Base-by-base conservation (phyloP, 30 jellyfish, hydroid and myxozoan genomes). In the Cassiopea andromeda region DNA sequence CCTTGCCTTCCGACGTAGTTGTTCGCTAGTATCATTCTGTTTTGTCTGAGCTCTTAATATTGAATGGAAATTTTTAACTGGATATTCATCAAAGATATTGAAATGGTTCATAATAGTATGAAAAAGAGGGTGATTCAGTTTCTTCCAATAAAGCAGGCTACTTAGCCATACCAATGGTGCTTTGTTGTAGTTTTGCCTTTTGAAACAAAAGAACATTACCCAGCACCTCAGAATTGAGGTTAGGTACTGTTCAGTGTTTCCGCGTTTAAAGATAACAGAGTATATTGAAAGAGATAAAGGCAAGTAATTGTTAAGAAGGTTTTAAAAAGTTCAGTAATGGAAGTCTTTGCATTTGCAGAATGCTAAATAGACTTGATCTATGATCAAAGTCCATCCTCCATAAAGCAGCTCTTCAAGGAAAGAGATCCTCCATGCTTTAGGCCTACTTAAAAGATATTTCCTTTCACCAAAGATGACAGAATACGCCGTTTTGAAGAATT, bases 311-410 rank as follows among this genome's bases (percentile, higher is more conserved):
- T 85, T 87, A 14, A 85, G 78, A 45, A 85, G 14, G 69, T 85
- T 85, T 6, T 72, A 60, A 27, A 85, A 73, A 8, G 93, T 85
- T n/a, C 60, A 48, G 80, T 57, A 60, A 46, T 80, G 64, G 10
- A 85, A 12, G 58, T 60, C 78, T 59, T 85, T 85, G 87, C 93
- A 74, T n/a, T 71, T 59, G 48, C 87, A 73, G 59, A 85, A 85
- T 12, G 61, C 78, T 19, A 74, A 54, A 61, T 72, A 1, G 16
- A 83, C 92, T 47, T 71, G 76, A 7, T 48, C 76, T 48, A 85
- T 83, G 76, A 83, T 83, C 46, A 68, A 61, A 15, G 92, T 83
- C 92, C 92, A 83, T 10, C 92, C 92, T 16, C 92, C 92, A 48
- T 83, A 83, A 44, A 83, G 46, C 7, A 83, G 13, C 70, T 83